A percentile compares a stretch with the other conserved stretches of the same genome.
phyloP scores from a whole-genome alignment of 2,797 vertebrate species.

The Sternotherus odoratus region DNA sequence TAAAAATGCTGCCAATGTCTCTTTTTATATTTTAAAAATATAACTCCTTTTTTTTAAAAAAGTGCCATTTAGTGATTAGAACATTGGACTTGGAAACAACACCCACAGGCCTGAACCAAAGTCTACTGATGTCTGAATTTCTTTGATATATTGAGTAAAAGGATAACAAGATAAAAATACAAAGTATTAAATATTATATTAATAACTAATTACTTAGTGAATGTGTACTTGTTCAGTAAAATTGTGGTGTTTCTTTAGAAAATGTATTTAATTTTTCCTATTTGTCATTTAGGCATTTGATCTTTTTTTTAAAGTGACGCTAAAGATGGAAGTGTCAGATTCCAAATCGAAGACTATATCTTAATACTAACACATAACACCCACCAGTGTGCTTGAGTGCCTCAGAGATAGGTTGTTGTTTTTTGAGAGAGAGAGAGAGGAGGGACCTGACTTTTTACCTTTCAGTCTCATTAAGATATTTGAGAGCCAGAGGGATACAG shows the following conservation, averaged over 20 bases:
- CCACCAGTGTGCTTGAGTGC: neutral
- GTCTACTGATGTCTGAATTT: neutral
- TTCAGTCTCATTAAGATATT: neutral
- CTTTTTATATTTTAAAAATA: no score
- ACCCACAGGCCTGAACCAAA: neutral
- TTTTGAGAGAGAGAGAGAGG: neutral
- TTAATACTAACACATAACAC: neutral
- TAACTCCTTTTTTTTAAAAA: neutral
- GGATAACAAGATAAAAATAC: neutral
- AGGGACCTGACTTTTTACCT: neutral
- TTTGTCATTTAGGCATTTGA: neutral
- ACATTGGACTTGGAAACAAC: neutral
- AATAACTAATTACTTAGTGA: neutral
- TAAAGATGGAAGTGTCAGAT: neutral
- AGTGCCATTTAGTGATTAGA: neutral
- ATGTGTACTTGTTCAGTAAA: neutral
- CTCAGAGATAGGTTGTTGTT: neutral
- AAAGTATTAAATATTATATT: neutral
- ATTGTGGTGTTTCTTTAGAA: neutral
- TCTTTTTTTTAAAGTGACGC: neutral
- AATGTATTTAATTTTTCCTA: neutral
- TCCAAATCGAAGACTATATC: neutral
- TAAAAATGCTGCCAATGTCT: neutral
- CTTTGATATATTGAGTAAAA: neutral
- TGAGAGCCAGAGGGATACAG: neutral